Evolutionary conservation across 2,113 vertebrate genomes (phyloP), one percentile per base, ranked within the genome.

Genomic region (Callospermophilus lateralis): DNA sequence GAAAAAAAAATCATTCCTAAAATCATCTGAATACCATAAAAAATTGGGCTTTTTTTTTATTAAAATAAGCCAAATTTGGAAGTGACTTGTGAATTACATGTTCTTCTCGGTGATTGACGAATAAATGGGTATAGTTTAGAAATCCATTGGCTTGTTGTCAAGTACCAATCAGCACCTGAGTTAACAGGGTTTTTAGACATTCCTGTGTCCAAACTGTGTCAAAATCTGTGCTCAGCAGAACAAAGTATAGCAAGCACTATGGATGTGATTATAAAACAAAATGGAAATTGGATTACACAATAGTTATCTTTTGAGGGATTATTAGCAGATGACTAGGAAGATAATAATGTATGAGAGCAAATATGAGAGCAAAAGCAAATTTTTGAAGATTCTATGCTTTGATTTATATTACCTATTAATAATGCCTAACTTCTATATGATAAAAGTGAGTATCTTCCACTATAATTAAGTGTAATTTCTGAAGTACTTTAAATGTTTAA

Each of bases 401-500:
- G 8, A 77, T 58, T 81, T 15, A n/a, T 65, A 28, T 51, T 65
- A 63, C 0, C 6, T 76, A 37, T 45, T 76, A 73, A 68, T 48
- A 94, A 70, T 1, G 39, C 1, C 2, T 87, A 30, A 84, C 4
- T 37, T 72, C 5, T 45, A 30, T 65, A 48, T 20, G 13, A 68
- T 83, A 84, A 84, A 68, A 79, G 8, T 51, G 15, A 3, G 0
- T 81, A 85, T 42, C 11, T 58, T 84, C 20, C 22, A 77, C 15
- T 72, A 55, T 81, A 22, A 90, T 74, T 80, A 88, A 95, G 90
- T 65, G 77, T 90, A 19, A 20, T 72, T 39, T 83, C 13, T 55
- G n/a, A 95, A 95, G n/a, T n/a, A 91, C 3, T 89, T 30, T 61
- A 85, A 84, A 84, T 58, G 26, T 55, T 89, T 93, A 89, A 92